Evolutionary conservation across 2,797 vertebrate species (phyloP), one percentile per base, ranked within the genome.

Genomic region (Crocidura indochinensis): DNA sequence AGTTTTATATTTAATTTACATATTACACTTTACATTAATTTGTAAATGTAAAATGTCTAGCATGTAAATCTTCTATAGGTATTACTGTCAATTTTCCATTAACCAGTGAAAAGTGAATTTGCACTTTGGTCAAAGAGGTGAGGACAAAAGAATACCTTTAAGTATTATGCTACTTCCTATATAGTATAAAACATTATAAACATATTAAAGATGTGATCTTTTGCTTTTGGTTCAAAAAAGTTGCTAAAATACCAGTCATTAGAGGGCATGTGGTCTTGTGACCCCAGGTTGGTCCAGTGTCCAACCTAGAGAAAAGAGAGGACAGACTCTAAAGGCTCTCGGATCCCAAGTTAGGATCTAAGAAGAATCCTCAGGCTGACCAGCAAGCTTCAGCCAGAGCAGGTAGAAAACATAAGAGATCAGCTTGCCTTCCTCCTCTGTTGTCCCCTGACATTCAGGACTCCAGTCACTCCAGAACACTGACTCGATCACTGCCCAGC

Each of bases 401-500:
- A 73, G 12, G n/a, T 26, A 69, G 7, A 62, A n/a, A 20, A 51
- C 31, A 17, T 2, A 53, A 62, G 15, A 19, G 22, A 65, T 47
- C 47, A 78, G 22, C 91, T 91, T 93, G 95, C 98, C 97, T 97
- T 96, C 89, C 46, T 97, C 98, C 85, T 96, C 91, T 0, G 97
- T 98, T 26, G 68, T 96, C 93, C 88, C 96, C 0, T 0, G 91
- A 96, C 92, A 64, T 49, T 87, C 95, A 73, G 17, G 80, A 75
- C 97, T 98, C 98, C 98, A 98, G 17, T 95, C 97, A 72, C 98
- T 98, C 98, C 98, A 98, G 56, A 97, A 92, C 17, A 0, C 2
- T n/a, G 98, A 98, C 3, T 3, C 0, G 0, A 2, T 0, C 51
- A 7, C 67, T 2, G 1, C 62, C 78, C 97, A 98, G 1, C 38